Conservation (phyloP, 2,113 vertebrate species). For the Procapra przewalskii region DNA sequence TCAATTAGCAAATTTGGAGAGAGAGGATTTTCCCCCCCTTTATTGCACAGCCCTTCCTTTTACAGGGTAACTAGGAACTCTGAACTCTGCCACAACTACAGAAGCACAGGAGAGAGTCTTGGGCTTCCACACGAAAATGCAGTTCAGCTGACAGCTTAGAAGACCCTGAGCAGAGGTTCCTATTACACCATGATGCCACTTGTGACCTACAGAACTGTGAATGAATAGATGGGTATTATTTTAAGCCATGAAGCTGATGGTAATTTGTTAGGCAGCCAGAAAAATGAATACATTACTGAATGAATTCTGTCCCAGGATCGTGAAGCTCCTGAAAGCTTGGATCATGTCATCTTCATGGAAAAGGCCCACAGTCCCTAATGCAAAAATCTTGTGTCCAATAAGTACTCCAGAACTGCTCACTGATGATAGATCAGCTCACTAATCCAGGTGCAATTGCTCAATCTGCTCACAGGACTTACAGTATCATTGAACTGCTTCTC, state of each 20-base stretch:
- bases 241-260: neutral
- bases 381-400: neutral
- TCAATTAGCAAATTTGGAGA: constrained; percentile 36
- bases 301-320: neutral
- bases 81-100: neutral
- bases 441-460: neutral
- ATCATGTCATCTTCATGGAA: neutral
- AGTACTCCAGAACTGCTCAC: constrained; percentile 18
- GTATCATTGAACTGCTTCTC: neutral
- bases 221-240: neutral
- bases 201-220: neutral
- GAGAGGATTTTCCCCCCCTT: neutral
- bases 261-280: neutral
- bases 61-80: neutral
- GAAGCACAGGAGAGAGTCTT: neutral
- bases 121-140: neutral
- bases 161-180: neutral
- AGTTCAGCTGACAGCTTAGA: neutral
- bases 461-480: neutral
- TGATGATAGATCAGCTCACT: neutral
- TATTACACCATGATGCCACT: neutral
- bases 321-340: neutral
- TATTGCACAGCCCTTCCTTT: neutral
- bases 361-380: neutral
- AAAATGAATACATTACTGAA: neutral